These are phyloP conservation scores for Alentia gelatinosa DNA, from an alignment of 2,888 invertebrate species.

Conservation along the genomic window DNA sequence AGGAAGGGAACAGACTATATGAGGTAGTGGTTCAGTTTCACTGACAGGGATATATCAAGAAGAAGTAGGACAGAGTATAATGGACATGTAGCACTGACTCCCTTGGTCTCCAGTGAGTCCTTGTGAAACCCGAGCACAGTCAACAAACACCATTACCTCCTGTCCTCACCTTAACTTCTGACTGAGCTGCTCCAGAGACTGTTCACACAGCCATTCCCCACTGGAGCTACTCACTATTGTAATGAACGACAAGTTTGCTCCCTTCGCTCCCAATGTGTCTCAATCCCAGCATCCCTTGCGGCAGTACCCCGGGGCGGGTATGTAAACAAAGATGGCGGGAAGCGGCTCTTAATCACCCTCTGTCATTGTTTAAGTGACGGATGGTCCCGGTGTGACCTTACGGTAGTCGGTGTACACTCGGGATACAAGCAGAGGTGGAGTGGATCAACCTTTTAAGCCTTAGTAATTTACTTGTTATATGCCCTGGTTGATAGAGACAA, in stretches of 20 bases:
- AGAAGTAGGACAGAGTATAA: no score
- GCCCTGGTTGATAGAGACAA: neutral
- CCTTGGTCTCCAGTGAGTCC: neutral
- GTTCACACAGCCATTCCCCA: neutral
- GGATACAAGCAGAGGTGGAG: neutral
- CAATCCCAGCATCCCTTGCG: neutral
- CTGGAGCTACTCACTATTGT: neutral
- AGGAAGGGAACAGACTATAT: no score
- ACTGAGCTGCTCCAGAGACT: neutral
- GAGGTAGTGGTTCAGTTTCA: no score
- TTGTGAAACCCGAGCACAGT: neutral
- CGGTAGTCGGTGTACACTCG: neutral
- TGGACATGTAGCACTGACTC: no score
- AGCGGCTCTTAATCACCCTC: constrained; percentile 16
- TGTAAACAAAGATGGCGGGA: constrained; percentile 25
- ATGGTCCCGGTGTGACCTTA: constrained; percentile 36
- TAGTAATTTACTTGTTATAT: neutral
- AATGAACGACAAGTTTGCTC: neutral
- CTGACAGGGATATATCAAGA: no score
- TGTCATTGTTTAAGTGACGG: constrained; percentile 42
- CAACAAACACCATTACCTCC: neutral
- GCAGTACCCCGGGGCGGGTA: neutral
- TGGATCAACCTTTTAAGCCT: constrained; percentile 9
- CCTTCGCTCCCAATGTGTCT: neutral
- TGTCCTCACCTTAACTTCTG: neutral